Base-by-base conservation (phyloP, 2,797 vertebrate species). In the Sandelia bainsii region DNA sequence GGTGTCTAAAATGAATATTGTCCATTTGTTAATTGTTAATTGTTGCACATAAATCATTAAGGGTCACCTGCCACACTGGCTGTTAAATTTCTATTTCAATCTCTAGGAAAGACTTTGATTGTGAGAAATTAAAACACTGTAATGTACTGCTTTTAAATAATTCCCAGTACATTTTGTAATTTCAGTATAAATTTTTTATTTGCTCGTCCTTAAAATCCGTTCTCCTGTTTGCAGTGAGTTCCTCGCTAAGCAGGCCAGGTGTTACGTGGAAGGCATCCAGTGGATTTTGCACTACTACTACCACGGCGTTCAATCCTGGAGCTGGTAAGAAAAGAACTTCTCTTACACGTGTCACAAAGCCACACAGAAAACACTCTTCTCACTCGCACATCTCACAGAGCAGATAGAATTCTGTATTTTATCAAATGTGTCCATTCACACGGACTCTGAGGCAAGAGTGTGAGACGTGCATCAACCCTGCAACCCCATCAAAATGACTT, bases 201-300 rank as follows among this genome's bases (percentile, higher is more conserved):
- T 23, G 2, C 10, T 59, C 51, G 8, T 46, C 17, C 10, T 16
- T 62, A 19, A 76, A 23, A 14, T 54, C 0, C 25, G 0, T 6
- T 58, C 73, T 87, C 48, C 75, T 8, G 17, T 81, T 87, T 91
- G 19, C 87, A 99, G 98, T 82, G 97, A 97, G 56, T 99, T 99
- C 90, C 93, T 99, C 69, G 96, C 97, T 72, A 86, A 91, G 53
- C 98, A 99, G 90, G 97, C 97, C 70, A 92, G 92, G 77, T 98
- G 97, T 89, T 99, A 99, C 16, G 95, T 99, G 65, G 97, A 97
- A 87, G 98, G 97, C 50, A 98, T 99, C 92, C 98, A 99, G 75
- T 99, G 98, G 98, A 97, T 99, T 91, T 95, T 99, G 42, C 98
- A 99, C 90, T 99, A 99, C 88, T 99, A 99, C 81, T 99, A 99